A percentile compares a stretch with the other conserved stretches of the same genome.
phyloP scores from a whole-genome alignment of 2,888 invertebrate genomes.

The Macrosoma leucophasiata region DNA sequence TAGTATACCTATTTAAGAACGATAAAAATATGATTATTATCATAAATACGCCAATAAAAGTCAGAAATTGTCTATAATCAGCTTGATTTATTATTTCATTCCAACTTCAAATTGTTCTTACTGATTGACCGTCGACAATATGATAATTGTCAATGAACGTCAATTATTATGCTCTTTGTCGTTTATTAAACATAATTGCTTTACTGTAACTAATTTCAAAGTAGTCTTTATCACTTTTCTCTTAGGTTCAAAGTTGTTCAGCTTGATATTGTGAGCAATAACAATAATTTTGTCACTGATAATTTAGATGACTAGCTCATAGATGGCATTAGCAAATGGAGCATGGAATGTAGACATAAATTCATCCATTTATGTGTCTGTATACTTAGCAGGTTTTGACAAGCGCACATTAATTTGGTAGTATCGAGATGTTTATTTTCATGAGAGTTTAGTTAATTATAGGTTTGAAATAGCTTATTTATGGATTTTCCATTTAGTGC shows the following conservation, averaged over 20 bases:
- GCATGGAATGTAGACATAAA: constrained; percentile 19
- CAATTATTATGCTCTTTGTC: constrained; percentile 17
- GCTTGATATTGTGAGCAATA: no score
- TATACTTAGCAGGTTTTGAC: no score
- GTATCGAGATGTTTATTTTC: no score
- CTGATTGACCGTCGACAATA: constrained; percentile 14
- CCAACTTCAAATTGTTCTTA: constrained; percentile 8
- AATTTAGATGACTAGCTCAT: constrained; percentile 23
- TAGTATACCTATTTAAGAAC: no score
- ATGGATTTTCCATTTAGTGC: constrained; percentile 16
- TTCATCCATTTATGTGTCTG: constrained; percentile 10
- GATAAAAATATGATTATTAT: no score
- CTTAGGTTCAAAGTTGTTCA: no score
- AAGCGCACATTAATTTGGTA: no score
- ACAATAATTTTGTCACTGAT: no score
- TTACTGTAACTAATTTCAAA: background rate
- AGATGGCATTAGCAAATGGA: constrained; percentile 23
- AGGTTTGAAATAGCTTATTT: constrained; percentile 11
- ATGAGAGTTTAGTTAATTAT: constrained; percentile 10
- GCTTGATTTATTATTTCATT: background rate
- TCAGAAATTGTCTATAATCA: background rate
- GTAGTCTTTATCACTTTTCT: background rate
- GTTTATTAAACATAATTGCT: constrained; percentile 4
- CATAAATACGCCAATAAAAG: no score
- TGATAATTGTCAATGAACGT: constrained; percentile 19